Evolutionary conservation across 2,113 vertebrate species (phyloP), one percentile per base, ranked within the genome.

Genomic region (Brevimyrus niger): DNA sequence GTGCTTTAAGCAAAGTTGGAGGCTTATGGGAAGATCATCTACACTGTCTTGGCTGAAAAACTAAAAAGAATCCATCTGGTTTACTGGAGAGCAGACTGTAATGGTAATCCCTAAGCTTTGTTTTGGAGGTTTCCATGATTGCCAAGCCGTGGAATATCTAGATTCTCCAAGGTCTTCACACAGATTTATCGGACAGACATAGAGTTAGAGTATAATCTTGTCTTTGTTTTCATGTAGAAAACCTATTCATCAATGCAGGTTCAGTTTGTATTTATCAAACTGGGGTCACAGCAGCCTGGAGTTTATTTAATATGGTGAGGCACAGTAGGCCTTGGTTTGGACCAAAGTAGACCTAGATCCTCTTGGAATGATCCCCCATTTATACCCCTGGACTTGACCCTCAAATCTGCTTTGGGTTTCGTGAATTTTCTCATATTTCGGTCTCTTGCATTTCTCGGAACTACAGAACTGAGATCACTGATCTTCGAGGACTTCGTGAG

Each of bases 1-100:
- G 83, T 90, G 91, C 92, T 90, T 91, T 76, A 89, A 91, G 91
- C 91, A 91, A 91, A 86, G 90, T 91, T 90, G 89, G 89, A 88
- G 90, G 89, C 86, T 58, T 42, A 42, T 76, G 44, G 11, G 35
- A 38, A 38, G 82, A 86, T 38, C 27, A 50, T 80, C 27, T 88
- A 50, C 19, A 11, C n/a, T 50, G 47, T 51, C 84, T 50, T 51
- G 9, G 84, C 27, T 27, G 48, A n/a, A 86, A 86, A 48, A 48
- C 42, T 42, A 51, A 51, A 51, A 86, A 86, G 48, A n/a, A 27
- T 51, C 84, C 48, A 19, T 31, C n/a, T 17, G 48, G 48, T n/a
- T 6, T 31, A 5, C 8, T 35, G 11, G 84, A n/a, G 31, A 31
- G 15, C 86, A 58, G 21, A 58, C 35, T 38, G 19, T 38, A 87